A percentile compares a stretch with the other conserved stretches of the same genome.
Evolutionary conservation across 2,113 vertebrate species (phyloP).

Genomic region (Oenanthe oenanthe): DNA sequence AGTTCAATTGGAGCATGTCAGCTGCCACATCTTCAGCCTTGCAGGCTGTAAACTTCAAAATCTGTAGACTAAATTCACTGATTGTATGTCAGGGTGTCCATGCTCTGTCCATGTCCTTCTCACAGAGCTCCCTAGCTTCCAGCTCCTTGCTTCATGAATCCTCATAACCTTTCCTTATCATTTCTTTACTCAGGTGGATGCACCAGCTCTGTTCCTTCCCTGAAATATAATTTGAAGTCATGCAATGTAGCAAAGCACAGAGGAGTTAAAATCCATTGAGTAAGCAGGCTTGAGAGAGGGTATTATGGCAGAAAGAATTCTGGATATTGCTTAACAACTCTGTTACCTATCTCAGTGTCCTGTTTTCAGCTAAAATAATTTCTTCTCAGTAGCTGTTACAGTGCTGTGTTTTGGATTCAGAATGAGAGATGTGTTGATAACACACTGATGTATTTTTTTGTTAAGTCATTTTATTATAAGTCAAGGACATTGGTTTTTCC

Average conservation of each 20-base stretch:
- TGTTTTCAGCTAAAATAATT: background rate
- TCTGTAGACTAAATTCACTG: background rate
- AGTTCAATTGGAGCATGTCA: background rate
- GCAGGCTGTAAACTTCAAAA: background rate
- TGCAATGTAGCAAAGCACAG: background rate
- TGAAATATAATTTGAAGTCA: background rate
- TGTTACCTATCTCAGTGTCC: background rate
- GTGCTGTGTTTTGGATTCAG: background rate
- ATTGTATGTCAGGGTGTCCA: background rate
- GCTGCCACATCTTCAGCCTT: background rate
- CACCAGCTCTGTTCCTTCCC: background rate
- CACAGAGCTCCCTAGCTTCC: background rate
- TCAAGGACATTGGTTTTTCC: background rate
- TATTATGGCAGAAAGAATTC: background rate
- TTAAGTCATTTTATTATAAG: background rate
- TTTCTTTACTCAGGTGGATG: background rate
- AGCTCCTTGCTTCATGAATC: background rate
- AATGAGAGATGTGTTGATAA: background rate
- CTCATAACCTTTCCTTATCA: background rate
- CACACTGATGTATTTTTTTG: background rate
- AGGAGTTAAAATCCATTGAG: background rate
- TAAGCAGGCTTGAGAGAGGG: background rate
- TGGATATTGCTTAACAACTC: background rate
- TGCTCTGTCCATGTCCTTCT: background rate
- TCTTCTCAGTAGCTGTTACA: background rate